These are phyloP conservation scores for Drosophila koepferae DNA, from an alignment of 2,888 invertebrate species.

Conservation along the genomic window DNA sequence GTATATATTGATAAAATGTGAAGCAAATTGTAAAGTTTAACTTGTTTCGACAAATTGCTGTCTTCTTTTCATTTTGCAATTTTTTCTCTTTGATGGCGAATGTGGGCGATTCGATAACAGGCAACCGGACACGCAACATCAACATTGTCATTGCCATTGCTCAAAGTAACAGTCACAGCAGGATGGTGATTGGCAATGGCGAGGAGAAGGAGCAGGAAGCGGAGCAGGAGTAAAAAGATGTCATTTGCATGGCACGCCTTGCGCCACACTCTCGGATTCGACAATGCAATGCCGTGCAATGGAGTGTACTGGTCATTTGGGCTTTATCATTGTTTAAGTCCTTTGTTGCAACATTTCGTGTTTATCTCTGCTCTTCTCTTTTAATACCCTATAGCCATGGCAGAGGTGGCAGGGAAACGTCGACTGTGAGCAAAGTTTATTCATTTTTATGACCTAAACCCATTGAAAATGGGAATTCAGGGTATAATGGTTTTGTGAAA, in stretches of 20 bases:
- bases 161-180: constrained; percentile 2
- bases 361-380: constrained; percentile 4
- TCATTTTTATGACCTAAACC: too few relatives aligned
- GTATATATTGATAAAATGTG: neutral
- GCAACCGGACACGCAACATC: constrained; percentile 25
- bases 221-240: neutral
- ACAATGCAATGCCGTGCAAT: constrained; percentile 16
- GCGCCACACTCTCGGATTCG: neutral
- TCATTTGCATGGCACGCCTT: constrained; percentile 9
- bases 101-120: constrained; percentile 12
- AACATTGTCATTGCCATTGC: constrained; percentile 16
- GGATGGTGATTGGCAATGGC: neutral
- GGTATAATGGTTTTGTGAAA: too few relatives aligned
- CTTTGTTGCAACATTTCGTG: constrained; percentile 8
- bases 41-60: neutral
- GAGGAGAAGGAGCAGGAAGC: neutral
- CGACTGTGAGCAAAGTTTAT: neutral
- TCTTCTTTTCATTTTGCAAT: neutral
- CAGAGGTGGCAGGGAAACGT: too few relatives aligned
- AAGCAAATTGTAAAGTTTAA: neutral
- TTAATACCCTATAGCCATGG: constrained; percentile 4
- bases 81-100: neutral
- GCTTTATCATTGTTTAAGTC: constrained; percentile 19
- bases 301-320: constrained; percentile 25
- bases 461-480: too few relatives aligned